Base-by-base conservation (phyloP, 1,140 invertebrate genomes). In the Maconellicoccus hirsutus region DNA sequence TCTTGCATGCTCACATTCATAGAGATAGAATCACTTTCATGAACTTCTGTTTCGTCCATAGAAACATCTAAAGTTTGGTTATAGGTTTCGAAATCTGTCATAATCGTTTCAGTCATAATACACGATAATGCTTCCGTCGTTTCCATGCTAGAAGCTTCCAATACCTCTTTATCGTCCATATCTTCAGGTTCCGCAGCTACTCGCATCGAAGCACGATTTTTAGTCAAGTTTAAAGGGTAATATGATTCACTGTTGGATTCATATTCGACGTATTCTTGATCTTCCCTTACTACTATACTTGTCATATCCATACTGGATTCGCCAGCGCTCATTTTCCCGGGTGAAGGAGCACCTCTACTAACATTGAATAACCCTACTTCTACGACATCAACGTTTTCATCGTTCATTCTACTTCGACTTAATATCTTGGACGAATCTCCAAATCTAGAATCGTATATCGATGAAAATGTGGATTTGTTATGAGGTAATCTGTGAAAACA, bases 231-330 rank as follows among this genome's bases (percentile, higher is more conserved):
- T 8, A 66, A 19, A 10, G 61, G 61, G 61, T 3, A 23, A 66
- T 14, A 23, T 23, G 8, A 8, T 23, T 26, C 61, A 8, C 3
- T 66, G 3, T 23, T 19, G 7, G 21, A 23, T 25, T 26, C 21
- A 10, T 23, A 26, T 4, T 66, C 61, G 61, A 8, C 16, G 16
- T 16, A 23, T 66, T 66, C 22, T 4, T 10, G 14, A 10, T 6
- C 7, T 6, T 7, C 25, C 4, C 10, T 23, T 8, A 26, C 25
- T 7, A 59, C n/a, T 59, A 59, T 16, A 26, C 19, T 23, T 4
- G 61, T 66, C 10, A 66, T 66, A 23, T 66, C 61, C 61, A 66
- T 66, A 25, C 61, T 66, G 21, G 61, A 10, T 16, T 66, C 61
- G 19, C 61, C 61, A 4, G 22, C 25, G 25, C 61, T 66, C 61